Evolutionary conservation across 2,888 invertebrate genomes (phyloP), one percentile per base, ranked within the genome.

Genomic region (Andrena flavipes): DNA sequence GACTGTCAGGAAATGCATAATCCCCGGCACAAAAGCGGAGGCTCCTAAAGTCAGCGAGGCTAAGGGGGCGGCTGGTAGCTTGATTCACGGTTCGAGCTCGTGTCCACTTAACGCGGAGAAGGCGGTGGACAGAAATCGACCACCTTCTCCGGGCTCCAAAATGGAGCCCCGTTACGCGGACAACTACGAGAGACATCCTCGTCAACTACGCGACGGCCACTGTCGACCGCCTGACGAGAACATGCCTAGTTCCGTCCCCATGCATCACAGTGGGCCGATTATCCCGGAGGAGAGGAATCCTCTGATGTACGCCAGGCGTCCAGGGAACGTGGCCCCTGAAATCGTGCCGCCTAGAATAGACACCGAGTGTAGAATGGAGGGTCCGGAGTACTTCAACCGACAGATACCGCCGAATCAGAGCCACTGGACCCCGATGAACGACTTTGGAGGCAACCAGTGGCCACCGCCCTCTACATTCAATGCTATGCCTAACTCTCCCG

Each of bases 111-210:
- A n/a, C 7, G 23, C 6, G 1, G 80, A 80, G 1, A 80, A 76
- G 30, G 0, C 20, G 33, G 0, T 42, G 0, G 84, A 84, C 13
- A 79, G 80, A 20, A 67, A 67, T 56, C 60, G 2, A 74, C 82
- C 72, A 29, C 7, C 74, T 29, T 83, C 82, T 1, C 76, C 80
- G 42, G 65, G 51, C 6, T 80, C 77, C 2, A 87, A 86, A 10
- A 10, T 59, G 0, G 91, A 91, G 26, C 89, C 88, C 3, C 88
- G 92, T 20, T 92, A 90, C 48, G 87, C 91, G 0, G 91, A 93
- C 56, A 92, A 92, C 71, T 92, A 92, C n/a, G 93, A 93, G 56
- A 86, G 91, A 20, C 90, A 91, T 82, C 90, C 91, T 2, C 89
- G 92, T 0, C 84, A 82, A 3, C 5, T 30, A 26, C 86, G 80